Conservation (phyloP, 2,888 invertebrate genomes). For the Tolmerus cingulatus region DNA sequence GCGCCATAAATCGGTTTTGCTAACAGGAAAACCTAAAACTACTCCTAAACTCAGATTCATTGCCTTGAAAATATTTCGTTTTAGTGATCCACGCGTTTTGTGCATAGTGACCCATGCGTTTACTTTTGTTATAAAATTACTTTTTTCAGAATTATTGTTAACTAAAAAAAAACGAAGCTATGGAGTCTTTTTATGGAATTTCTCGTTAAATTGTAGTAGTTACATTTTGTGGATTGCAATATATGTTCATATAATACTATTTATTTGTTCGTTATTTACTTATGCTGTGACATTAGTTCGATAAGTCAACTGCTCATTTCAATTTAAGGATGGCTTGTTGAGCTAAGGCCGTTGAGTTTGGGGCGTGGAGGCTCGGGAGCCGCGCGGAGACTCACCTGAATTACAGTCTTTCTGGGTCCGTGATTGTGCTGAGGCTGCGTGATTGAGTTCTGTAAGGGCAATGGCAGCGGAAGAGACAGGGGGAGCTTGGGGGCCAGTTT, state of each 20-base stretch:
- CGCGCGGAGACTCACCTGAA: slow-evolving; percentile 59
- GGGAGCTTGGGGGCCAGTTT: slow-evolving; percentile 65
- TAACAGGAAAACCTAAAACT: not conserved
- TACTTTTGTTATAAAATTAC: too few species aligned
- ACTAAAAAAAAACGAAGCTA: too few species aligned
- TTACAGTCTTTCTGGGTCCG: slow-evolving; percentile 62
- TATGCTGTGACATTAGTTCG: too few species aligned
- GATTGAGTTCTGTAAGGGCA: slow-evolving; percentile 57
- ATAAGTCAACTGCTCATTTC: too few species aligned
- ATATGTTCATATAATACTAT: too few species aligned
- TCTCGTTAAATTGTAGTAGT: too few species aligned
- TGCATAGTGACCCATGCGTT: not conserved
- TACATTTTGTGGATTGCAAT: too few species aligned
- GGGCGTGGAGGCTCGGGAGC: too few species aligned
- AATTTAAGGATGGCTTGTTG: not conserved
- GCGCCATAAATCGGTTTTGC: not conserved
- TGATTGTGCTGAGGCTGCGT: slow-evolving; percentile 60
- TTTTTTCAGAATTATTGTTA: too few species aligned
- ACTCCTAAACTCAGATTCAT: too few species aligned
- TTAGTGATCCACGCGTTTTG: not conserved
- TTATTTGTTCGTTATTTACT: too few species aligned
- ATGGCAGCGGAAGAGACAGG: slow-evolving; percentile 63
- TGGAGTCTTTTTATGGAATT: too few species aligned
- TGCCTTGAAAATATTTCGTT: not conserved
- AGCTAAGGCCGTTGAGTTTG: not conserved